Conservation (phyloP, 1,140 invertebrate species). For the Parasteatoda tepidariorum region DNA sequence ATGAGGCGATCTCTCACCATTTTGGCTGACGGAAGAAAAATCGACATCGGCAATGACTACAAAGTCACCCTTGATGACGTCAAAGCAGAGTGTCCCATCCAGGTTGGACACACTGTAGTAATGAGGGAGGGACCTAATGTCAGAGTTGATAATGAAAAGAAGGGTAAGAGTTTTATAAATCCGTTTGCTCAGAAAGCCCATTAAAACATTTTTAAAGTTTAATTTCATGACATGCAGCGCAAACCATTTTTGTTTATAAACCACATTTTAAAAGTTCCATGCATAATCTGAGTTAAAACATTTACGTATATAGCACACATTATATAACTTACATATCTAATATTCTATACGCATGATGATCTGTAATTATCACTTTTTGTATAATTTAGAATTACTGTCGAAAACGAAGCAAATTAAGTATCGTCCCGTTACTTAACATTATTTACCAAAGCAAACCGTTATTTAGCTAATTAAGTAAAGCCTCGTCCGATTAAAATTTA, state of each 20-base stretch:
- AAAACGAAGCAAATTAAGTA: no score
- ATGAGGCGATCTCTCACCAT: constrained; percentile 63
- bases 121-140: constrained; percentile 66
- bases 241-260: not conserved
- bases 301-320: no score
- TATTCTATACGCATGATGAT: no score
- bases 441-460: no score
- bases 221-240: not conserved
- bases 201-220: not conserved
- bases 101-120: constrained; percentile 69
- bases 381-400: no score
- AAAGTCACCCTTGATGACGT: constrained; percentile 72
- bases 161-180: constrained; percentile 6
- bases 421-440: no score
- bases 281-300: no score
- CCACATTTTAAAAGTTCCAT: no score
- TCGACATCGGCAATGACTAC: constrained; percentile 67
- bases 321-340: no score
- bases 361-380: no score
- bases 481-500: no score
- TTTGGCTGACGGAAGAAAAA: constrained; percentile 65
- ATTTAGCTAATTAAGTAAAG: no score
- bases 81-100: constrained; percentile 74
- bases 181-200: not conserved
- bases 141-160: constrained; percentile 67